phyloP scores from a whole-genome alignment of 2,113 vertebrate genomes.

The Butorides virescens region DNA sequence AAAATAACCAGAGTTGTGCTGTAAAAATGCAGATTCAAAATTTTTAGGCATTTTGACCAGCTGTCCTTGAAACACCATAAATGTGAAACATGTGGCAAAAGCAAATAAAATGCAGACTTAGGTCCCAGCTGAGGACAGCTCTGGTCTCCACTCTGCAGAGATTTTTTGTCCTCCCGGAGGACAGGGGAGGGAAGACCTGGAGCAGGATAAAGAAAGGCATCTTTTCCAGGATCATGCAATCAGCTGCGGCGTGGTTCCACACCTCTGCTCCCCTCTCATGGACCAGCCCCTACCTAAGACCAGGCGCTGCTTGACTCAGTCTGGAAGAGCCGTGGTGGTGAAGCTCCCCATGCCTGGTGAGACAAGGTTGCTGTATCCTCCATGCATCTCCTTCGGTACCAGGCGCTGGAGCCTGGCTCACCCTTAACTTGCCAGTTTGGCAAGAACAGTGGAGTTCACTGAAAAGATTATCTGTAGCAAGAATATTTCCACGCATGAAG shows the following conservation, averaged over 20 bases:
- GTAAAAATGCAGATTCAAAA: not conserved
- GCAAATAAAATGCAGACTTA: not conserved
- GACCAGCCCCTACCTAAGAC: not conserved
- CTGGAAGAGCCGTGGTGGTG: not conserved
- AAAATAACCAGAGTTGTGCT: not conserved
- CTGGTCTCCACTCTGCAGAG: not conserved
- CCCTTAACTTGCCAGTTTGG: not conserved
- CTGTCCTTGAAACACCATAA: not conserved
- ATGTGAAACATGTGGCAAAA: not conserved
- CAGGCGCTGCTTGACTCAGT: not conserved
- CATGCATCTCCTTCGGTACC: not conserved
- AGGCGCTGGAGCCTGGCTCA: not conserved
- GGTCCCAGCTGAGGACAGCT: not conserved
- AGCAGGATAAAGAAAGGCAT: not conserved
- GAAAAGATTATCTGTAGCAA: not conserved
- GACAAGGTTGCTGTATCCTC: not conserved
- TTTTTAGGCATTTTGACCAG: not conserved
- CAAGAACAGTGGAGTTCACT: not conserved
- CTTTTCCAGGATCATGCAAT: not conserved
- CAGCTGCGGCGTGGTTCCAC: accelerated
- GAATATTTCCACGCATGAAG: not conserved
- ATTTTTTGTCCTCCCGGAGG: not conserved
- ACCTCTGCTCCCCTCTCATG: not conserved
- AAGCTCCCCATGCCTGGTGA: not conserved
- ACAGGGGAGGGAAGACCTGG: not conserved